Evolutionary conservation across 1,140 invertebrate species (phyloP).

Genomic region (Leguminivora glycinivorella): DNA sequence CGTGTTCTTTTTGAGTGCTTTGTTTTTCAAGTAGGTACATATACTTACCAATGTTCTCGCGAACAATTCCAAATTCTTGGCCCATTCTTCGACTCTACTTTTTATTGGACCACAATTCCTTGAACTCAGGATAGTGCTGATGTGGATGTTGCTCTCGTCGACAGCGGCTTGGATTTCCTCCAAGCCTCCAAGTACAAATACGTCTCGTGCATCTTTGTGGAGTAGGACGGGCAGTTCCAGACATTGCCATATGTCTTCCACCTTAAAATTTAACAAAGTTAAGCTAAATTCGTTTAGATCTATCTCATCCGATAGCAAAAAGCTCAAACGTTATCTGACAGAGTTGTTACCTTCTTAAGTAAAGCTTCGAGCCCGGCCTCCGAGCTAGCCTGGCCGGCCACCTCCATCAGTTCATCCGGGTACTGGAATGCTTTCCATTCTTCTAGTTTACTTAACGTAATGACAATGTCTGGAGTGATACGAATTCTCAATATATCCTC

Average conservation of each 20-base stretch:
- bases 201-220: slow-evolving; percentile 89
- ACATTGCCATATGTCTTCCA: slow-evolving; percentile 89
- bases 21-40: too few species aligned
- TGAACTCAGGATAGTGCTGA: slow-evolving; percentile 91
- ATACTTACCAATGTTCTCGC: slow-evolving; percentile 85
- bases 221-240: slow-evolving; percentile 88
- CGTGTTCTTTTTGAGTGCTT: too few species aligned
- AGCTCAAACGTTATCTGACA: slow-evolving; percentile 36
- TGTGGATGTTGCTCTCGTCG: slow-evolving; percentile 92
- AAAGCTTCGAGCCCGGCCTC: slow-evolving; percentile 89
- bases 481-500: slow-evolving; percentile 86
- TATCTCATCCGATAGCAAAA: too few species aligned
- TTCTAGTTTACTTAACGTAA: slow-evolving; percentile 84
- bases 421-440: slow-evolving; percentile 86
- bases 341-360: slow-evolving; percentile 83
- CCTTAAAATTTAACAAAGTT: too few species aligned
- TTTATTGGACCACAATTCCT: slow-evolving; percentile 91
- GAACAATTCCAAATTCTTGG: slow-evolving; percentile 86
- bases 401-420: slow-evolving; percentile 87
- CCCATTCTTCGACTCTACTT: slow-evolving; percentile 89
- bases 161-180: slow-evolving; percentile 90
- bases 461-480: slow-evolving; percentile 83
- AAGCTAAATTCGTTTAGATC: too few species aligned
- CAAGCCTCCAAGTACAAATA: slow-evolving; percentile 88
- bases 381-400: slow-evolving; percentile 90